phyloP scores from a whole-genome alignment of 1,140 invertebrate species.

The Meteorus sp. region DNA sequence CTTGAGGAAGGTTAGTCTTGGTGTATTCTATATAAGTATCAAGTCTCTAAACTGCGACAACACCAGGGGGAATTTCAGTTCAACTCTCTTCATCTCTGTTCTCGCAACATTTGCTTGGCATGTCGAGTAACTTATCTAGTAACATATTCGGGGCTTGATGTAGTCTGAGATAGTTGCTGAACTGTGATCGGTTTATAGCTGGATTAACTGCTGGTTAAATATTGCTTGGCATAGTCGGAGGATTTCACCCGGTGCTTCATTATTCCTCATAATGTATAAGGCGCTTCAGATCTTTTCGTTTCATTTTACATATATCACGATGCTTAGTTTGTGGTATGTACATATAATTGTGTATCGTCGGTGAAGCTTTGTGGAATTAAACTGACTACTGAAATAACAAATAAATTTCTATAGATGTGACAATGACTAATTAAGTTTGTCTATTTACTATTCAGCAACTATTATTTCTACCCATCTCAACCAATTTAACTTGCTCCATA shows the following conservation, averaged over 20 bases:
- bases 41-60: not conserved
- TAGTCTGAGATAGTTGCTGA: conserved; percentile 3
- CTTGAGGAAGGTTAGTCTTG: conserved; percentile 75
- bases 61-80: too few species aligned
- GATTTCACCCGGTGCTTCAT: not conserved
- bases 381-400: too few species aligned
- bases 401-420: not conserved
- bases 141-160: not conserved
- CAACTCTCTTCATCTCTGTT: too few species aligned
- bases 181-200: conserved; percentile 11
- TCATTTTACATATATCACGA: too few species aligned
- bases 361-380: not conserved
- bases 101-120: not conserved
- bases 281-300: too few species aligned
- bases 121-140: not conserved
- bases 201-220: conserved; percentile 18
- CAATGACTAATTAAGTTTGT: conserved; percentile 1
- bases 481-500: conserved; percentile 1
- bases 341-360: too few species aligned
- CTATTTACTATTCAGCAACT: too few species aligned
- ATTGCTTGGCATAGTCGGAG: not conserved
- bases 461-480: too few species aligned
- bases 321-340: too few species aligned
- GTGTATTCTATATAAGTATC: not conserved
- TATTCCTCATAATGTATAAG: too few species aligned